phyloP scores from a whole-genome alignment of 2,888 invertebrate species.

The Limnephilus lunatus region DNA sequence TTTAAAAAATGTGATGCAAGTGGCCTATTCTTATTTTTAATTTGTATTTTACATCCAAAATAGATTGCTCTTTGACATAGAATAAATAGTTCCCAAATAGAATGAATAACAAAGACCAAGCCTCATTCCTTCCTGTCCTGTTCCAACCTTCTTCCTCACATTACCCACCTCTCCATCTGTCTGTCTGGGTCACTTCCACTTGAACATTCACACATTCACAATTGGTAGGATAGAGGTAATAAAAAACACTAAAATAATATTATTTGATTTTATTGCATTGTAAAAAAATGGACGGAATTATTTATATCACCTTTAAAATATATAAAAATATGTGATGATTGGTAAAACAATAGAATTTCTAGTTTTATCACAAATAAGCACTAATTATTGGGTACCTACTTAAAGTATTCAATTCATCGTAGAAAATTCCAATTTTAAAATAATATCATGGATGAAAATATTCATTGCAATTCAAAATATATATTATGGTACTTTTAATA shows the following conservation, averaged over 20 bases:
- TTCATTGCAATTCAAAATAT: not conserved
- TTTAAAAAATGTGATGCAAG: too few relatives aligned
- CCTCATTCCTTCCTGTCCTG: too few relatives aligned
- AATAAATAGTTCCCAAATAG: too few relatives aligned
- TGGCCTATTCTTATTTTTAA: too few relatives aligned
- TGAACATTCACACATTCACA: too few relatives aligned
- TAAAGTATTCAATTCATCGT: not conserved
- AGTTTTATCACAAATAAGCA: conserved; percentile 26
- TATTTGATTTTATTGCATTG: not conserved
- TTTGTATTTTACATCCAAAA: too few relatives aligned
- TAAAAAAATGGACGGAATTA: conserved; percentile 18
- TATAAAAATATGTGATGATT: conserved; percentile 7
- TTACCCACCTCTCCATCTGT: too few relatives aligned
- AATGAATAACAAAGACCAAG: too few relatives aligned
- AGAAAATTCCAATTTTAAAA: conserved; percentile 8
- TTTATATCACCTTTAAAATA: not conserved
- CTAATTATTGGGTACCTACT: not conserved
- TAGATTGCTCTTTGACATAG: too few relatives aligned
- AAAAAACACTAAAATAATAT: not conserved
- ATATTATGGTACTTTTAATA: not conserved
- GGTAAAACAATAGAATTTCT: not conserved
- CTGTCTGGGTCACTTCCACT: too few relatives aligned
- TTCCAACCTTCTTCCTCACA: too few relatives aligned
- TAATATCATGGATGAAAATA: not conserved
- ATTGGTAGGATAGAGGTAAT: not conserved